Base-by-base conservation (phyloP, 1,140 invertebrate genomes). In the Aphelinus certus region DNA sequence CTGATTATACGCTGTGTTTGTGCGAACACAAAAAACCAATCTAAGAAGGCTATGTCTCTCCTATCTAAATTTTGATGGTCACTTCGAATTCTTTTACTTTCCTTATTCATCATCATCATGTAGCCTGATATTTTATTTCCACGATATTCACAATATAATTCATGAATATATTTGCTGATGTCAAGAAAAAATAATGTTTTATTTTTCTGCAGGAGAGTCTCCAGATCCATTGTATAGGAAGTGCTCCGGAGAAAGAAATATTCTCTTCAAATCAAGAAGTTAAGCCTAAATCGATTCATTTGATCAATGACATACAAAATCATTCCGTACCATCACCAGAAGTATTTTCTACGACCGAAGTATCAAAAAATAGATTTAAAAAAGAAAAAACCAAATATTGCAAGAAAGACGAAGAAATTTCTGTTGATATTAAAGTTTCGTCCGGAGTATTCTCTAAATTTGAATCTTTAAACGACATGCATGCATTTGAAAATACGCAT, bases 271-370 rank as follows among this genome's bases (percentile, higher is more conserved):
- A 42, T 65, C 53, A 77, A 51, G 64, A 79, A 61, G 60, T 55
- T 7, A 72, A 58, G 3, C 76, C 76, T 7, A 73, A 81, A 49
- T 46, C 69, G 9, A 68, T 10, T 47, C 49, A 9, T 72, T 73
- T 45, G 47, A 58, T 48, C 1, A 46, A 3, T 67, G 42, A 67
- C 26, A 67, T 42, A 7, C 56, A 67, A 26, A 57, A 73, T 73
- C 56, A 58, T 61, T 66, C 10, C 61, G 43, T 61, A 46, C 67
- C 56, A 61, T 73, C 71, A 51, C 55, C 66, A 61, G 26, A 73
- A 43, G 75, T 71, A 43, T 43, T 26, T 43, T 58, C 57, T 3
- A 75, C 60, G 26, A 58, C 72, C 6, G 51, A 73, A 9, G 47
- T 58, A 26, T 53, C 56, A 46, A 9, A 61, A 61, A 46, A 73